phyloP scores from a whole-genome alignment of 2,888 invertebrate species.

The Brachyopa scutellaris region DNA sequence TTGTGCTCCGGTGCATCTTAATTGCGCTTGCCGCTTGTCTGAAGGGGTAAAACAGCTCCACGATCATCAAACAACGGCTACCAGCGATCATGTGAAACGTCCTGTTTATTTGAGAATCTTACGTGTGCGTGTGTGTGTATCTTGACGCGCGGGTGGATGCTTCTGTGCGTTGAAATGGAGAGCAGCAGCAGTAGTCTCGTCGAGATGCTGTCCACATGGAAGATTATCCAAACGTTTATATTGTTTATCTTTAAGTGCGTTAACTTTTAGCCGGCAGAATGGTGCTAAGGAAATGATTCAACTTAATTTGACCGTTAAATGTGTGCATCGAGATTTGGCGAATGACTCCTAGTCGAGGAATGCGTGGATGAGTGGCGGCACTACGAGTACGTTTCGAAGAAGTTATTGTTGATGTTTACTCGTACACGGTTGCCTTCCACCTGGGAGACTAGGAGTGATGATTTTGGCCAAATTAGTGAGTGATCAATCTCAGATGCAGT shows the following conservation, averaged over 20 bases:
- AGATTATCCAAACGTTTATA: constrained; percentile 15
- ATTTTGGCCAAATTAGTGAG: too few relatives aligned
- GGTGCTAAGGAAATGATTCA: constrained; percentile 11
- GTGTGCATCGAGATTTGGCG: not conserved
- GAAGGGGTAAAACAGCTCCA: constrained; percentile 30
- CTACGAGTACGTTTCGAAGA: not conserved
- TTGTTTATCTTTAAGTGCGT: constrained; percentile 59
- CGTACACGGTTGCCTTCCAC: too few relatives aligned
- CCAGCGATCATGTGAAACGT: constrained; percentile 47
- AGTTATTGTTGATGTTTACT: constrained; percentile 22
- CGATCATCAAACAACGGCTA: constrained; percentile 1
- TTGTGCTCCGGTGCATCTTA: constrained; percentile 73
- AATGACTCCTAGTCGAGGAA: constrained; percentile 7
- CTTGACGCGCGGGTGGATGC: constrained; percentile 18
- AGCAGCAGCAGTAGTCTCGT: constrained; percentile 25
- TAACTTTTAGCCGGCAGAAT: constrained; percentile 15
- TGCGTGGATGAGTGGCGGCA: not conserved
- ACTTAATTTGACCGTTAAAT: constrained; percentile 46
- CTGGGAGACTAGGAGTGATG: too few relatives aligned
- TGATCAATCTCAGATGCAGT: too few relatives aligned
- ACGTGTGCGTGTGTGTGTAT: constrained; percentile 9
- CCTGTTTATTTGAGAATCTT: constrained; percentile 66
- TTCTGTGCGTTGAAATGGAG: not conserved
- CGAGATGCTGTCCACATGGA: constrained; percentile 33
- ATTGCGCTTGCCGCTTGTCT: constrained; percentile 33